Percentiles rank a stretch among this genome's conserved stretches.
These are phyloP conservation scores for Climacteris rufus DNA, from an alignment of 2,113 vertebrate species.

Conservation along the genomic window DNA sequence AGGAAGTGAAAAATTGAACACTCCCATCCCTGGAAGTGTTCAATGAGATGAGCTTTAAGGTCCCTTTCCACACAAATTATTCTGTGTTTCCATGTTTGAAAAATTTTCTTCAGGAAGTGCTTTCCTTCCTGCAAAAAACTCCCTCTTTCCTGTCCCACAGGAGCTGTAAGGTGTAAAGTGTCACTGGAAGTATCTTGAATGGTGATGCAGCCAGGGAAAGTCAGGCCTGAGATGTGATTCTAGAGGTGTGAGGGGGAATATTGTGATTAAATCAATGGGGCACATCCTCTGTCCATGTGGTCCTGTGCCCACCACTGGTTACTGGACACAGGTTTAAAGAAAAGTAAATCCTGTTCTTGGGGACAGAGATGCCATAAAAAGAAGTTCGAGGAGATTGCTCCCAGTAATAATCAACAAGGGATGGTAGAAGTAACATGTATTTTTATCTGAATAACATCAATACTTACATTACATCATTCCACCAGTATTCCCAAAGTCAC, in stretches of 20 bases:
- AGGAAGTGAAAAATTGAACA: neutral
- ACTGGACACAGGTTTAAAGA: neutral
- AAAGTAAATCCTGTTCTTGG: neutral
- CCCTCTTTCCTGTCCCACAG: neutral
- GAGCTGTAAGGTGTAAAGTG: neutral
- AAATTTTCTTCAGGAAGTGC: rapidly evolving
- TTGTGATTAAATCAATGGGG: neutral
- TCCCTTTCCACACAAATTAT: neutral
- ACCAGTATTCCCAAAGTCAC: neutral
- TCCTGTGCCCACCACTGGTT: neutral
- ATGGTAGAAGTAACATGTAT: neutral
- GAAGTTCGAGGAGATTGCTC: neutral
- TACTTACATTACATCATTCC: neutral
- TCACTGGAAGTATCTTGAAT: neutral
- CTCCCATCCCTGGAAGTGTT: neutral
- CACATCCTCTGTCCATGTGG: neutral
- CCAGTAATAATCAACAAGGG: neutral
- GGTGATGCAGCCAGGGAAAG: rapidly evolving
- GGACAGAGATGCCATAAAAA: neutral
- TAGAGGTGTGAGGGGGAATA: neutral
- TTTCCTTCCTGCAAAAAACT: neutral
- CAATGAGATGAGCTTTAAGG: neutral
- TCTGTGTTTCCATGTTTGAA: neutral
- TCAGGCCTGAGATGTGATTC: neutral
- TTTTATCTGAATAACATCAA: neutral